Evolutionary conservation across 2,888 invertebrate species (phyloP).

Genomic region (Agonum fuliginosum): DNA sequence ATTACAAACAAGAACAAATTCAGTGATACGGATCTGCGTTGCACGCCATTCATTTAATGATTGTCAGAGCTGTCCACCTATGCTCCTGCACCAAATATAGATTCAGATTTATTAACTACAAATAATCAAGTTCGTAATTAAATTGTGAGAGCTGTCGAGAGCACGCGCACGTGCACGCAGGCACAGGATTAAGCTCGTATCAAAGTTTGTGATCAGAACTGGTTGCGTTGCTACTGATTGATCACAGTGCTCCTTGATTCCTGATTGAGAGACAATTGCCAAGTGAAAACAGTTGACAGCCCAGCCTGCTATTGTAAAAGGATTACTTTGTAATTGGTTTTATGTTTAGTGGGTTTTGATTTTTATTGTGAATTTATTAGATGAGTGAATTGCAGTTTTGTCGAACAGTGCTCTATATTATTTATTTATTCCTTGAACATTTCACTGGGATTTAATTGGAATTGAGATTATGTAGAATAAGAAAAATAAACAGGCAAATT

Average conservation of each 20-base stretch:
- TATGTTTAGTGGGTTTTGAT: slow-evolving; percentile 14
- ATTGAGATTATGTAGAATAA: no score
- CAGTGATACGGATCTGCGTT: slow-evolving; percentile 37
- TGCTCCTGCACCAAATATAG: slow-evolving; percentile 55
- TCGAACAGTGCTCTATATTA: neutral
- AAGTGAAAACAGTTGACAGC: slow-evolving; percentile 40
- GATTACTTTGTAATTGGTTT: slow-evolving; percentile 33
- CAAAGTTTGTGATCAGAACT: neutral
- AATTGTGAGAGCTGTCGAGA: slow-evolving; percentile 50
- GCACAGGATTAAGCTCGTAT: slow-evolving; percentile 8
- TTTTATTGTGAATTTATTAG: slow-evolving; percentile 30
- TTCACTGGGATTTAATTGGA: no score
- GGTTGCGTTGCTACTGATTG: slow-evolving; percentile 11
- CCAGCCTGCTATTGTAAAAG: slow-evolving; percentile 26
- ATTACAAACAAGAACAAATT: slow-evolving; percentile 44
- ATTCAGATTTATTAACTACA: slow-evolving; percentile 56
- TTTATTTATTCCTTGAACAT: neutral
- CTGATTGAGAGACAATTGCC: slow-evolving; percentile 34
- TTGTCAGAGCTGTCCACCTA: slow-evolving; percentile 56
- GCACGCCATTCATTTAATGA: slow-evolving; percentile 53
- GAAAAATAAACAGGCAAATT: no score
- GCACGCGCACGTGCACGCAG: slow-evolving; percentile 27
- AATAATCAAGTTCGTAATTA: slow-evolving; percentile 56
- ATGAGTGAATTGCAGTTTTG: slow-evolving; percentile 29
- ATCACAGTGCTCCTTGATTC: slow-evolving; percentile 18